A percentile compares a stretch with the other conserved stretches of the same genome.
These are phyloP conservation scores for Proales similis DNA, from an alignment of 1,140 invertebrate species.

Conservation along the genomic window DNA sequence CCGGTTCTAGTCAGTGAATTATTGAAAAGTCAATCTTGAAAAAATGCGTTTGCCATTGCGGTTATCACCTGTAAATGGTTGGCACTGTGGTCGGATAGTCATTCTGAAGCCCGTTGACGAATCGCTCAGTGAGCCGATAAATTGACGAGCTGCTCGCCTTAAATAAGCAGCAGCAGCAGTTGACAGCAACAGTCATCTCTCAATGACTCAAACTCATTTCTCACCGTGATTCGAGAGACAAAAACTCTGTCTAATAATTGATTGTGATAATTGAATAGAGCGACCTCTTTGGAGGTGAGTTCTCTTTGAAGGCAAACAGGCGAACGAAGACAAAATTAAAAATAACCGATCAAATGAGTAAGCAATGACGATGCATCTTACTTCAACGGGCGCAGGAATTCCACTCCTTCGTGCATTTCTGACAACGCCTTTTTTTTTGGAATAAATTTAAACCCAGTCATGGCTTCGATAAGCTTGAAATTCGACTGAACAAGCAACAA, in stretches of 20 bases:
- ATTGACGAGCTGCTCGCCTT: constrained; percentile 11
- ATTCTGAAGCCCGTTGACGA: constrained; percentile 21
- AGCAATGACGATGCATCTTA: background rate
- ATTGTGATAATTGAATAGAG: constrained; percentile 12
- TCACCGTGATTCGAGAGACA: background rate
- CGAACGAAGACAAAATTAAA: background rate
- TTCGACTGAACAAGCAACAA: background rate
- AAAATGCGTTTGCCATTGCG: too few species aligned
- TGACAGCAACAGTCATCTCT: background rate
- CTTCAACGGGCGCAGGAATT: constrained; percentile 18
- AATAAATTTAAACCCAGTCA: background rate
- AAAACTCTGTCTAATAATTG: background rate
- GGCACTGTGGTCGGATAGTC: constrained; percentile 33
- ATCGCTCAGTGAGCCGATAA: constrained; percentile 24
- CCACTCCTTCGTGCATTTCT: background rate
- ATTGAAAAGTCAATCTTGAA: too few species aligned
- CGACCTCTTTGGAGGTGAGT: constrained; percentile 31
- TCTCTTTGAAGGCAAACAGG: constrained; percentile 1
- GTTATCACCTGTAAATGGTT: constrained; percentile 36
- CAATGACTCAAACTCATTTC: background rate
- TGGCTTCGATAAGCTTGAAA: background rate
- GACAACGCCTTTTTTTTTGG: constrained; percentile 16
- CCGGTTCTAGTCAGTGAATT: too few species aligned
- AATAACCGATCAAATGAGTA: too few species aligned
- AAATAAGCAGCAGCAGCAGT: background rate